Evolutionary conservation across 2,113 vertebrate species (phyloP), one percentile per base, ranked within the genome.

Genomic region (Mesembrinibis cayennensis): DNA sequence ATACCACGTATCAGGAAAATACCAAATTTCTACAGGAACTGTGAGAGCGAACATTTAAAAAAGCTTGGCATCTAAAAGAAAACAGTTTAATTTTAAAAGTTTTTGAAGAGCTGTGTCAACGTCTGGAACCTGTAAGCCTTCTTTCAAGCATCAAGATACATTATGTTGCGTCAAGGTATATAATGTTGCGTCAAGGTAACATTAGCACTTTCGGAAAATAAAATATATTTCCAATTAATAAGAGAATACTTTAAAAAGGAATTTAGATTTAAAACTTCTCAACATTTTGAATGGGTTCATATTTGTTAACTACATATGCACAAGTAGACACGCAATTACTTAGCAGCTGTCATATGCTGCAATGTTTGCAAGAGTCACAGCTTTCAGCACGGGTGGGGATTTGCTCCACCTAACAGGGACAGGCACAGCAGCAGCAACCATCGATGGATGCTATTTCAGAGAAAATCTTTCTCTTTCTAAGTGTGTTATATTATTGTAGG

Each of bases 341-440:
- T 85, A 58, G 30, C 58, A 12, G 21, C 30, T 80, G 62, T 17
- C 4, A 0, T 4, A 8, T 0, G 0, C 42, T 13, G 29, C 2
- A 0, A 3, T 6, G 38, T 36, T 55, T 34, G 14, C 70, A 94
- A 85, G 73, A 91, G 74, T 62, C 73, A 7, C 65, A 47, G 76
- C 79, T 90, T 77, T 38, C 25, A 80, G 73, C 66, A 32, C 0
- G 9, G 63, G n/a, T 44, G 71, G 32, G 47, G 49, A 65, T 82
- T 69, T 82, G 42, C 47, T 62, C 66, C 71, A 42, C 25, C 15
- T 45, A 13, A 56, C 52, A 84, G 34, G 82, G 11, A 22, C 4
- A 3, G 26, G 44, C 3, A 5, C 29, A 27, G 40, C 66, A 59
- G 6, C 3, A 5, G 69, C 82, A 85, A 38, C 29, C 47, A 17